Conservation (phyloP, 1,140 invertebrate genomes). For the Pollicipes pollicipes region DNA sequence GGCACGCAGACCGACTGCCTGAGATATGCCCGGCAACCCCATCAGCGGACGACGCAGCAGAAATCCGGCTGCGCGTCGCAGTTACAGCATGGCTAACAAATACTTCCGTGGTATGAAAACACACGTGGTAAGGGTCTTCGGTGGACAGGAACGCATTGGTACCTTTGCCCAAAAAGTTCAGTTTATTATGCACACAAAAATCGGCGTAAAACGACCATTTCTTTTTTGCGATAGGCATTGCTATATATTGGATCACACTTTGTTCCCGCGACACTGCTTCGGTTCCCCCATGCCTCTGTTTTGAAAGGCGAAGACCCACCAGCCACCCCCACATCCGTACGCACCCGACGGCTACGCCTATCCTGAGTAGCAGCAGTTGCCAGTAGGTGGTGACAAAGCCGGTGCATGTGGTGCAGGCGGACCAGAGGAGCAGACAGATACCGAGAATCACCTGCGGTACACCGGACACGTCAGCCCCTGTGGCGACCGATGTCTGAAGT, state of each 20-base stretch:
- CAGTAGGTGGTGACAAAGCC: slow-evolving; percentile 28
- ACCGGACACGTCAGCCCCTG: neutral
- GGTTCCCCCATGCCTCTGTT: neutral
- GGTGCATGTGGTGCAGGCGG: slow-evolving; percentile 26
- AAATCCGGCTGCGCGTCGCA: no score
- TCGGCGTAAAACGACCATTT: no score
- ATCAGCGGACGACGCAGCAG: no score
- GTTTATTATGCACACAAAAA: no score
- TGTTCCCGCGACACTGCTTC: no score
- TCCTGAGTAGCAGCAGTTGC: slow-evolving; percentile 28
- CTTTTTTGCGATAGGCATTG: no score
- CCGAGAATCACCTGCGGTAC: slow-evolving; percentile 24
- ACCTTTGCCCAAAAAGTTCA: no score
- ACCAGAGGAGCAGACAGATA: slow-evolving; percentile 27
- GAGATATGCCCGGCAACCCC: neutral
- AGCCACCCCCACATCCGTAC: slow-evolving; percentile 3
- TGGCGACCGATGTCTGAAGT: no score
- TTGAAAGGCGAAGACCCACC: neutral
- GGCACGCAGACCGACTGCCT: slow-evolving; percentile 31
- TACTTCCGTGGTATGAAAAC: no score
- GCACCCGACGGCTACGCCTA: slow-evolving; percentile 29
- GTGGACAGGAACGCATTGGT: no score
- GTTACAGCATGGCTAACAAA: no score
- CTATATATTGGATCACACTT: neutral
- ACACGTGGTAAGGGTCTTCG: no score